Conservation (phyloP, 2,113 vertebrate genomes). For the Saccopteryx bilineata region DNA sequence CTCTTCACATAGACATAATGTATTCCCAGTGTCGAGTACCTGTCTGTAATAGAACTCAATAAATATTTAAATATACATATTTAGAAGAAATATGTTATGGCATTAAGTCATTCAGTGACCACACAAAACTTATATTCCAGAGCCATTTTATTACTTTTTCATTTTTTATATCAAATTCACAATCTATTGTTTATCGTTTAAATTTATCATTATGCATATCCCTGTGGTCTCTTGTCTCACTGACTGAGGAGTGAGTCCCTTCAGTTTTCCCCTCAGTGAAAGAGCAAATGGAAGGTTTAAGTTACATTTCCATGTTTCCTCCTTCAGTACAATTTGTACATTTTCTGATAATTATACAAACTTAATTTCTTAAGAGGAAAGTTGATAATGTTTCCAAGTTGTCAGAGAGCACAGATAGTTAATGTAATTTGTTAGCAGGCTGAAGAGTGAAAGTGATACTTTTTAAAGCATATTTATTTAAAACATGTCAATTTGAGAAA, state of each 20-base stretch:
- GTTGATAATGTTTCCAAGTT: neutral
- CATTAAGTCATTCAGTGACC: neutral
- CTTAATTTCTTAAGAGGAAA: slow-evolving; percentile 19
- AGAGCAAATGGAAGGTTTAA: neutral
- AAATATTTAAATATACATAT: slow-evolving; percentile 30
- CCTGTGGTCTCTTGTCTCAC: neutral
- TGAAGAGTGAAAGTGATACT: neutral
- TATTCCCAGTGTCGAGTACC: neutral
- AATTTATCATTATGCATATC: neutral
- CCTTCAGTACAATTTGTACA: neutral
- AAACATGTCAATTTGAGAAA: slow-evolving; percentile 58
- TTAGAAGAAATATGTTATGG: neutral
- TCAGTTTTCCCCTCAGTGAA: neutral
- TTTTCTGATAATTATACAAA: neutral
- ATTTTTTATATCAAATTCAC: neutral
- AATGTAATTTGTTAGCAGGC: neutral
- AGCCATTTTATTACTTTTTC: neutral
- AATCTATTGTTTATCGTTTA: neutral
- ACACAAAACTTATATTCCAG: neutral
- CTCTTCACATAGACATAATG: neutral
- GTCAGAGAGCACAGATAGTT: slow-evolving; percentile 36
- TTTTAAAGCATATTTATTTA: slow-evolving; percentile 24
- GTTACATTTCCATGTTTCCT: neutral
- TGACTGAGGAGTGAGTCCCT: neutral
- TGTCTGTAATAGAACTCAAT: neutral